Base-by-base conservation (phyloP, 2,888 invertebrate genomes). In the Lysandra coridon region DNA sequence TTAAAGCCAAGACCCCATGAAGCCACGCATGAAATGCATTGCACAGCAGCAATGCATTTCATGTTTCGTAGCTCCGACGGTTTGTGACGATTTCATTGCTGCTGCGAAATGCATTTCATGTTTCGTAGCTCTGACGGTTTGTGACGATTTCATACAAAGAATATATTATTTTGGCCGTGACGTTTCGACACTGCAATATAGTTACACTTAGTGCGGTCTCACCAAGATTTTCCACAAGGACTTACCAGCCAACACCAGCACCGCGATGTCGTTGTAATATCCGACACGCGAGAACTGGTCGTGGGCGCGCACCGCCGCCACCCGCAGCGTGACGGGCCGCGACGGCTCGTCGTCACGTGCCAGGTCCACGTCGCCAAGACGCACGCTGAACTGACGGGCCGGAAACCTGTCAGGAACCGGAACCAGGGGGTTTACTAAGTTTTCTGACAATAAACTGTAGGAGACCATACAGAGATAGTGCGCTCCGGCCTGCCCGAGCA, bases 221-320 rank as follows among this genome's bases (percentile, higher is more conserved):
- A 57, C 57, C 57, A 4, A 17, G 1, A 57, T 17, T 4, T 57
- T 57, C 17, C 17, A 17, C 57, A 23, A 62, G 17, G 6, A 37
- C 87, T 86, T 80, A 94, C 95, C 95, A 84, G 96, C 96, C 44
- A 98, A 90, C 82, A 97, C 96, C 73, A 98, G 92, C n/a, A 98
- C 90, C 0, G 99, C 99, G 81, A 99, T 98, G 87, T 99, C 99
- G 84, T 99, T 99, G 90, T 98, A 98, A 90, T 97, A 98, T n/a
- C 98, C 98, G 80, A 98, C 97, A 78, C 98, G 95, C 10, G 97
- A 97, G 93, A 98, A 98, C 86, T 97, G 91, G 33, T 97, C 97
- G 91, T 98, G 98, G 0, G 98, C 97, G 64, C 96, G 95, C 44
- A 98, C 97, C 81, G 97, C 97, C 23, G 95, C 95, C 33, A 98